These are phyloP conservation scores for Anthonomus grandis DNA, from an alignment of 1,140 invertebrate species.

Conservation along the genomic window DNA sequence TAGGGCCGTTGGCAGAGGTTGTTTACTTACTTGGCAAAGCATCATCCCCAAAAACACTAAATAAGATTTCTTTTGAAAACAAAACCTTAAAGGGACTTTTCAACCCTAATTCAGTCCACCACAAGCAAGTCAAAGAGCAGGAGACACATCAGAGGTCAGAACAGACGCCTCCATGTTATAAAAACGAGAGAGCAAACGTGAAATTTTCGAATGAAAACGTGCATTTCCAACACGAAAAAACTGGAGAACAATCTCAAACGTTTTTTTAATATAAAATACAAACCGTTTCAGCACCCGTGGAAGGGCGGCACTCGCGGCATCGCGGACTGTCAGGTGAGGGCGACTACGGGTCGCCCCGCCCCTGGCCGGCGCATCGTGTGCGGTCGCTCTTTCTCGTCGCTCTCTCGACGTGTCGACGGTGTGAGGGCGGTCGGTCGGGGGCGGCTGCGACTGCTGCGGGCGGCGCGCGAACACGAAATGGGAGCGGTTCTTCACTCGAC, in stretches of 20 bases:
- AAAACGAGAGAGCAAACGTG: no score
- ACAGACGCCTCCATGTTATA: no score
- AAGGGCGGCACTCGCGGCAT: slow-evolving; percentile 27
- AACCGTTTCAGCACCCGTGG: slow-evolving; percentile 17
- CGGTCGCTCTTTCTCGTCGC: slow-evolving; percentile 23
- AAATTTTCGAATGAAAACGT: no score
- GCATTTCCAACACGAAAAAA: no score
- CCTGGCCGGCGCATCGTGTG: slow-evolving; percentile 28
- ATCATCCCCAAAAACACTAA: no score
- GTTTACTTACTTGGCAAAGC: no score
- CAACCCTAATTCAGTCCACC: no score
- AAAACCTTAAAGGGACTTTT: no score
- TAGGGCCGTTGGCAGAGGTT: no score
- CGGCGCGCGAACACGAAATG: slow-evolving; percentile 27
- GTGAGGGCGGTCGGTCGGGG: background rate
- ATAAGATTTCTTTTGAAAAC: no score
- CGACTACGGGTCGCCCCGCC: slow-evolving; percentile 26
- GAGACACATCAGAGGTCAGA: slow-evolving; percentile 8
- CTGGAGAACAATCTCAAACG: background rate
- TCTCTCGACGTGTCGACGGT: no score
- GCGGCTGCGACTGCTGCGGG: slow-evolving; percentile 4
- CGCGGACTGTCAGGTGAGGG: slow-evolving; percentile 26
- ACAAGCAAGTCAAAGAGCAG: background rate
- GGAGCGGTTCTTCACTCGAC: slow-evolving; percentile 24
- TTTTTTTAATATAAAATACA: slow-evolving; percentile 9